Evolutionary conservation across 2,888 invertebrate species (phyloP), one percentile per base, ranked within the genome.

Genomic region (Physocephala rufipes): DNA sequence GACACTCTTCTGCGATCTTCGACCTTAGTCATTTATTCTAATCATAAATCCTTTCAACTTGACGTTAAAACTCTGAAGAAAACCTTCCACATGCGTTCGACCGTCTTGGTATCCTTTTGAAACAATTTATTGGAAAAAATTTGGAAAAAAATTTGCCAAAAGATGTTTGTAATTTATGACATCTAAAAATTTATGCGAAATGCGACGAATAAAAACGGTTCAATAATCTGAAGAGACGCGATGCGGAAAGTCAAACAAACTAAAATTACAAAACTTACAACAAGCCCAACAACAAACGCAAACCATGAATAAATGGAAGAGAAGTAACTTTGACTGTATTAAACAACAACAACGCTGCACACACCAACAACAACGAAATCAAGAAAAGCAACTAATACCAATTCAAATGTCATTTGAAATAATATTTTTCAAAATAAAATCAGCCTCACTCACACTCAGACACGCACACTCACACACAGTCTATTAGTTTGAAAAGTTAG

Each of bases 391-490:
- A 59, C 26, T 36, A 36, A 36, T 49, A 36, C 68, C 49, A 68
- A 68, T 68, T 68, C 68, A 28, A 68, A 61, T 68, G 61, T 21
- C 68, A 68, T 68, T 68, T 49, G 62, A 68, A 68, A 62, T 62
- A 68, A 68, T 68, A 68, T 68, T 68, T 68, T 68, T 62, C 65
- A 51, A 51, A 61, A 55, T 36, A 65, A 65, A 58, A n/a, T n/a
- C 63, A 58, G 58, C 53, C 70, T 59, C 63, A 70, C 67, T 70
- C 67, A 67, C 36, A 69, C 30, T 59, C 65, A 68, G 63, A 55
- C 51, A 64, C 62, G 70, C 72, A 67, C 53, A 58, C 66, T 68
- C 67, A 72, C 71, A 76, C 63, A 67, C 71, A 66, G 64, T 74
- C 71, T n/a, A n/a, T n/a, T n/a, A n/a, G n/a, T n/a, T n/a, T n/a